Conservation (phyloP, 2,888 invertebrate species). For the Atethmia centrago region DNA sequence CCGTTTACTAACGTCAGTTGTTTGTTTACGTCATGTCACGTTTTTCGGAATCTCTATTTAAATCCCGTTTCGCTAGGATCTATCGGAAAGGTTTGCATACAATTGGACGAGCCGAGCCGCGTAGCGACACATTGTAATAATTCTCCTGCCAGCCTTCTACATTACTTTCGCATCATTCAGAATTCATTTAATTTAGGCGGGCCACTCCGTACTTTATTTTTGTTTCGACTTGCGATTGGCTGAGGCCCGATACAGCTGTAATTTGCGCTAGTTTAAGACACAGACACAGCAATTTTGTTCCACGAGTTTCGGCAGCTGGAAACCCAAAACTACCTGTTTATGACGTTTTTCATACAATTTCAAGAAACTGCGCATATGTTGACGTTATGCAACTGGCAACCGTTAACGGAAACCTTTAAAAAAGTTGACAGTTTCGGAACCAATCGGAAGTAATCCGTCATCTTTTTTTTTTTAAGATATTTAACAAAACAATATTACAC, state of each 20-base stretch:
- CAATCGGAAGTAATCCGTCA: no score
- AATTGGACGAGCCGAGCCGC: not conserved
- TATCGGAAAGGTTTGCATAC: not conserved
- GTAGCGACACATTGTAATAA: not conserved
- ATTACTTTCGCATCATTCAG: not conserved
- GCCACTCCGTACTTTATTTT: not conserved
- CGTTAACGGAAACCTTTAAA: no score
- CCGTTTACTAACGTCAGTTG: conserved; percentile 25
- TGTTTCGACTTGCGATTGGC: not conserved
- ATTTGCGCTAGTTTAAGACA: not conserved
- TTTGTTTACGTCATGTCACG: conserved; percentile 27
- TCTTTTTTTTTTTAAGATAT: no score
- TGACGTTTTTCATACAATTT: not conserved
- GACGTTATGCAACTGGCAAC: no score
- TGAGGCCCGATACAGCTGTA: no score
- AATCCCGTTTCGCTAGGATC: not conserved
- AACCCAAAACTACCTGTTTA: not conserved
- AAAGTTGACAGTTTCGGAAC: not conserved
- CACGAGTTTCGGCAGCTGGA: not conserved
- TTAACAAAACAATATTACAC: not conserved
- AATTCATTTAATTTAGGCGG: not conserved
- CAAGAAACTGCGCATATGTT: not conserved
- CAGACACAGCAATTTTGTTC: not conserved
- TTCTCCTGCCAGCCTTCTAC: not conserved
- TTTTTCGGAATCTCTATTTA: not conserved